Percentiles rank a stretch among this genome's conserved stretches.
Conservation (phyloP, 1,140 invertebrate genomes). For the Trinorchestia longiramus region DNA sequence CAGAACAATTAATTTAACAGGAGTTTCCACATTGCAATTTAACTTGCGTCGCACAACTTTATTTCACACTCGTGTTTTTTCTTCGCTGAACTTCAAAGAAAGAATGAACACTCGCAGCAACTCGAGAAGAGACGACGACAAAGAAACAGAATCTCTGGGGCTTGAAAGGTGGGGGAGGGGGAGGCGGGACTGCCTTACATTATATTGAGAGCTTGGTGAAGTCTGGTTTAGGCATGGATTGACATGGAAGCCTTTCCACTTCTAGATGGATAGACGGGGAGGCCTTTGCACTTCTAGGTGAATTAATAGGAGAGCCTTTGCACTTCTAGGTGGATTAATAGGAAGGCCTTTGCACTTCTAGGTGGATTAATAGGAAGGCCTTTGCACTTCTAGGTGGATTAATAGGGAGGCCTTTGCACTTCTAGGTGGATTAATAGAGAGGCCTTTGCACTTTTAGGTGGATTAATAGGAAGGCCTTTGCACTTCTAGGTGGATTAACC, state of each 20-base stretch:
- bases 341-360: not conserved
- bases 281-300: not conserved
- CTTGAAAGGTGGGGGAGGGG: not conserved
- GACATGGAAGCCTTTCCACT: not conserved
- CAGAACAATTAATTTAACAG: conserved; percentile 47
- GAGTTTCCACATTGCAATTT: conserved; percentile 47
- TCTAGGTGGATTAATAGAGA: too few species aligned
- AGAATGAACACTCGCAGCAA: conserved; percentile 39
- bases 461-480: too few species aligned
- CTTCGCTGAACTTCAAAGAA: conserved; percentile 40
- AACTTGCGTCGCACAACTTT: conserved; percentile 48
- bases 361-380: not conserved
- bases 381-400: too few species aligned
- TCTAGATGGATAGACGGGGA: not conserved
- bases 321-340: not conserved
- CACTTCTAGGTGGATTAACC: too few species aligned
- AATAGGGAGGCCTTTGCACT: too few species aligned
- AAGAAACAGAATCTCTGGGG: not conserved
- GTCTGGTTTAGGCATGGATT: not conserved
- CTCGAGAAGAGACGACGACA: conserved; percentile 35
- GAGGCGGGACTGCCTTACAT: not conserved
- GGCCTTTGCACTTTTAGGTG: too few species aligned
- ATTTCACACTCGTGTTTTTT: conserved; percentile 35
- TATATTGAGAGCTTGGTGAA: not conserved
- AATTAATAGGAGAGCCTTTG: not conserved